These are phyloP conservation scores for Sardinella longiceps DNA, from an alignment of 2,797 vertebrate genomes.

Conservation along the genomic window DNA sequence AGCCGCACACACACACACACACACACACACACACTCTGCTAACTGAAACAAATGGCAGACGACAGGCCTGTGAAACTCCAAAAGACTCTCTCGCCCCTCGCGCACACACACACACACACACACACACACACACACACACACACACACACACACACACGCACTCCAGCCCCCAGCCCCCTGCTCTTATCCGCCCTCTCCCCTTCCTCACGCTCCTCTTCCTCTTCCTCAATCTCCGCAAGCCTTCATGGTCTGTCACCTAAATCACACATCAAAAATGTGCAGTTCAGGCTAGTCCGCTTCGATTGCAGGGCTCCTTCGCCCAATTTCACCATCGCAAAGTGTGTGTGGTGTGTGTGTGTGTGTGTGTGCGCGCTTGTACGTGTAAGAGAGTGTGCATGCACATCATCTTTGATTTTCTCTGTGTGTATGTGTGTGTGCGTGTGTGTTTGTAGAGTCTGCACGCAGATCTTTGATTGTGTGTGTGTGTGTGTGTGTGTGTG, in stretches of 20 bases:
- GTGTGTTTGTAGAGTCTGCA: too few relatives aligned
- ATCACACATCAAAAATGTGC: constrained; percentile 10
- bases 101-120: too few relatives aligned
- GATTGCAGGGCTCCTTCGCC: not conserved
- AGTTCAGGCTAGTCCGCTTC: not conserved
- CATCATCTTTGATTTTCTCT: too few relatives aligned
- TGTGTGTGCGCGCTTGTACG: too few relatives aligned
- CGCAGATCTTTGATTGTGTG: too few relatives aligned
- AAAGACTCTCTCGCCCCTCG: not conserved
- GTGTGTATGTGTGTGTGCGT: too few relatives aligned
- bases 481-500: not conserved
- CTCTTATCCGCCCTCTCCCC: too few relatives aligned
- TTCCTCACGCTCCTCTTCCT: not conserved
- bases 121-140: too few relatives aligned
- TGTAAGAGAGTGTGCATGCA: too few relatives aligned
- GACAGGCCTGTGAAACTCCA: constrained; percentile 53
- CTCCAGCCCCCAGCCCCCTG: too few relatives aligned
- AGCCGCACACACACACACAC: too few relatives aligned
- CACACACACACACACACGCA: too few relatives aligned
- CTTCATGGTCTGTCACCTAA: constrained; percentile 14
- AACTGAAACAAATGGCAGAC: constrained; percentile 70
- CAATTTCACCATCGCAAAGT: not conserved
- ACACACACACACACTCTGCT: constrained; percentile 54
- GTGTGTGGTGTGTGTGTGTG: not conserved
- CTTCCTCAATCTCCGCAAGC: not conserved